Evolutionary conservation across 2,797 vertebrate species (phyloP).

Genomic region (Enteromius viviparus): DNA sequence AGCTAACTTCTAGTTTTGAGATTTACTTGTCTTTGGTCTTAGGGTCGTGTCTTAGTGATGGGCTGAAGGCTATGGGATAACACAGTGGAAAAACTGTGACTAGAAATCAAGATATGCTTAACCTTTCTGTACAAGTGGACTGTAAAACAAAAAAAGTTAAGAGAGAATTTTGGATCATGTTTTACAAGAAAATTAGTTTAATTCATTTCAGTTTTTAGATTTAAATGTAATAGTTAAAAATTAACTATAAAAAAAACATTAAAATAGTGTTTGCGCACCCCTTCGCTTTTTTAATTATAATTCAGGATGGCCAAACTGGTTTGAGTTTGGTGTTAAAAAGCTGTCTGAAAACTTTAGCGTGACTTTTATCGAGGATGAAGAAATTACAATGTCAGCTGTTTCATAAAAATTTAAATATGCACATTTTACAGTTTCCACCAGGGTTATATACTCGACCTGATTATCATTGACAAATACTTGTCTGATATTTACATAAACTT

Average conservation of each 20-base stretch:
- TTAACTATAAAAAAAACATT: too few species aligned
- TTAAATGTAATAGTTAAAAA: neutral
- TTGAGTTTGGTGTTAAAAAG: neutral
- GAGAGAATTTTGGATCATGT: neutral
- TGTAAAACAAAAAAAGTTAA: neutral
- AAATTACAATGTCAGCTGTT: slow-evolving; percentile 28
- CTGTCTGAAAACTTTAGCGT: neutral
- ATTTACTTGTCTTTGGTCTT: slow-evolving; percentile 27
- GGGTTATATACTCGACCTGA: slow-evolving; percentile 18
- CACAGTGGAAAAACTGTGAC: neutral
- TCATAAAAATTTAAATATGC: slow-evolving; percentile 11
- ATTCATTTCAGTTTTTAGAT: neutral
- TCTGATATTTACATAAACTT: slow-evolving; percentile 19
- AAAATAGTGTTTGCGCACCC: neutral
- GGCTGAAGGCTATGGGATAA: neutral
- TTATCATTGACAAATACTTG: slow-evolving; percentile 37
- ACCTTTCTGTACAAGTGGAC: neutral
- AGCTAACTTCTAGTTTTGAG: slow-evolving; percentile 6
- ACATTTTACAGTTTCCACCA: slow-evolving; percentile 14
- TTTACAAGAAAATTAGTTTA: neutral
- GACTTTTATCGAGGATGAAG: neutral
- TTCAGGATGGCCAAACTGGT: neutral
- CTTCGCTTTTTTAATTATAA: neutral
- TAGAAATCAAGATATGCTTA: neutral
- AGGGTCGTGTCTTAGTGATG: neutral